phyloP scores from a whole-genome alignment of 2,888 invertebrate species.

The Apantesis nais region DNA sequence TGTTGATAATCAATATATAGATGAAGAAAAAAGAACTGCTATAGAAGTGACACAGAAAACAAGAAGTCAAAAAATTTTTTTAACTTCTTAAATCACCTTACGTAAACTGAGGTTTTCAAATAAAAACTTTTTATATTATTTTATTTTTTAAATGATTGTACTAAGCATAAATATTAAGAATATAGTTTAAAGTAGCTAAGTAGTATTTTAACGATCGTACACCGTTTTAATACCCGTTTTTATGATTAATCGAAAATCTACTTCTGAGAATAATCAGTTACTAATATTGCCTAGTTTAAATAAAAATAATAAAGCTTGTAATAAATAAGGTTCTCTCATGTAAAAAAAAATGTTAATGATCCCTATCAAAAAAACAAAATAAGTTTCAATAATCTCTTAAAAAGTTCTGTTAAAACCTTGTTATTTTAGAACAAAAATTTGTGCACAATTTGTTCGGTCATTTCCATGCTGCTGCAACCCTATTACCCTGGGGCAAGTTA shows the following conservation, averaged over 20 bases:
- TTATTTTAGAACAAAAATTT: conserved; percentile 9
- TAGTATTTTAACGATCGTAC: background rate
- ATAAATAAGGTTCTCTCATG: background rate
- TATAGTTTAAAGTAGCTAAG: background rate
- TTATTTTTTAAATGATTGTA: too few relatives aligned
- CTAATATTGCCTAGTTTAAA: background rate
- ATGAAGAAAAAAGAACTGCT: too few relatives aligned
- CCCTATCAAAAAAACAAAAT: background rate
- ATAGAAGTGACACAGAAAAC: too few relatives aligned
- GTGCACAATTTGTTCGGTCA: conserved; percentile 10
- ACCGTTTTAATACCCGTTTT: background rate
- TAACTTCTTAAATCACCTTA: too few relatives aligned
- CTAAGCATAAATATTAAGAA: too few relatives aligned
- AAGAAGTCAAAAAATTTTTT: too few relatives aligned
- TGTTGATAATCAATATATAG: too few relatives aligned
- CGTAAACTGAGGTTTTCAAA: too few relatives aligned
- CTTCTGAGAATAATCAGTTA: background rate
- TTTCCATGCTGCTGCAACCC: conserved; percentile 8
- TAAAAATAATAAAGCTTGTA: background rate
- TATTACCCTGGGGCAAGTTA: conserved; percentile 12
- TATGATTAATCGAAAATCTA: background rate
- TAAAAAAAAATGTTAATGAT: background rate
- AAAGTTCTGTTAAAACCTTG: background rate
- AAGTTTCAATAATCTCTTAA: background rate
- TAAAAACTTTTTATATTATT: too few relatives aligned